phyloP scores from a whole-genome alignment of 1,140 invertebrate species.

The Drosophila asahinai region DNA sequence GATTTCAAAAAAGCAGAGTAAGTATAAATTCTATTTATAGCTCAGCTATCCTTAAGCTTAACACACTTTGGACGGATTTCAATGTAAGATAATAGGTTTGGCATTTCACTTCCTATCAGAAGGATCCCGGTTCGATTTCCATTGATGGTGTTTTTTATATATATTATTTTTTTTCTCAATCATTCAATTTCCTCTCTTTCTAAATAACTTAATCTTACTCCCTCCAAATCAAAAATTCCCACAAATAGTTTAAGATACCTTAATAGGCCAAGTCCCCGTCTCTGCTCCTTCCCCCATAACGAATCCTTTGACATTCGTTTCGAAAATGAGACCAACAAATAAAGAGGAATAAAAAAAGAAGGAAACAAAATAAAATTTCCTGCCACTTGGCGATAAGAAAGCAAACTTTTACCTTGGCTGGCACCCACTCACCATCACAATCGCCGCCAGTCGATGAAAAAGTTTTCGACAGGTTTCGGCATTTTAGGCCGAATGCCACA shows the following conservation, averaged over 20 bases:
- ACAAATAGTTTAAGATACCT: neutral
- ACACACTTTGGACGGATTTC: too few species aligned
- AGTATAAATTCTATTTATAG: neutral
- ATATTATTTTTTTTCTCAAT: slow-evolving; percentile 12
- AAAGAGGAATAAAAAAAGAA: neutral
- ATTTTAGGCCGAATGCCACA: slow-evolving; percentile 53
- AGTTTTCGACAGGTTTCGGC: slow-evolving; percentile 47
- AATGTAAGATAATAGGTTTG: neutral
- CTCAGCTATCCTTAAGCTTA: neutral
- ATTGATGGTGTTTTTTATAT: neutral
- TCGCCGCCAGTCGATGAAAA: slow-evolving; percentile 45
- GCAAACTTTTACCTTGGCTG: slow-evolving; percentile 26
- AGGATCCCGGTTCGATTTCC: neutral
- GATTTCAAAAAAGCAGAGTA: too few species aligned
- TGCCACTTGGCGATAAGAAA: slow-evolving; percentile 48
- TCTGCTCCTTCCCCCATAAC: neutral
- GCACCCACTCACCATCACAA: slow-evolving; percentile 28
- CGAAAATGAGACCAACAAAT: slow-evolving; percentile 3
- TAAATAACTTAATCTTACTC: neutral
- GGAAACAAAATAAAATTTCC: slow-evolving; percentile 24
- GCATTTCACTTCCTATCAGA: too few species aligned
- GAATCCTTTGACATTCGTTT: slow-evolving; percentile 19
- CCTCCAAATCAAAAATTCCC: too few species aligned
- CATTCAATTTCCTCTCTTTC: neutral
- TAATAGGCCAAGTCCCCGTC: neutral